Percentiles rank a stretch among this genome's conserved stretches.
Evolutionary conservation across 2,113 vertebrate genomes (phyloP).

Genomic region (Megaceryle torquata): DNA sequence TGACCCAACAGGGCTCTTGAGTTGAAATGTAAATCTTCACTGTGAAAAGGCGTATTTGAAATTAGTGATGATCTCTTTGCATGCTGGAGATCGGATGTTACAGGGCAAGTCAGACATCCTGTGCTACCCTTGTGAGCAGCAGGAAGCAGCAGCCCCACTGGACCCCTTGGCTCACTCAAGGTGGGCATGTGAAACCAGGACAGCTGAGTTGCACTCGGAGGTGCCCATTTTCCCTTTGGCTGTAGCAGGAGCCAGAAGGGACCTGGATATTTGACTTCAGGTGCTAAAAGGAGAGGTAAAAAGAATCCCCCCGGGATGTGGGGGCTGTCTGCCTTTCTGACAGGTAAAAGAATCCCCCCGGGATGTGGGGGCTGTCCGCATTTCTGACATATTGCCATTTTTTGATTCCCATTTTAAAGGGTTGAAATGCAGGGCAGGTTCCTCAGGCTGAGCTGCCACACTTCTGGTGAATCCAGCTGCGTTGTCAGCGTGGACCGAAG

Average conservation of each 20-base stretch:
- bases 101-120: neutral
- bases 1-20: neutral
- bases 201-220: too few relatives aligned
- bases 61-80: neutral
- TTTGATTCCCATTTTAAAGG: neutral
- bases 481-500: neutral
- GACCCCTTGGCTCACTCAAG: too few relatives aligned
- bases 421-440: neutral
- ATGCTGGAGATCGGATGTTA: neutral
- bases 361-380: neutral
- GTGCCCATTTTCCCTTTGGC: neutral
- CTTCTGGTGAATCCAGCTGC: neutral
- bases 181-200: rapidly evolving
- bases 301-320: too few relatives aligned
- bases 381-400: neutral
- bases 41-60: neutral
- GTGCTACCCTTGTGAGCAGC: rapidly evolving
- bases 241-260: neutral
- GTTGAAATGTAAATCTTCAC: neutral
- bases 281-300: neutral
- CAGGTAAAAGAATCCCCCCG: neutral
- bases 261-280: neutral
- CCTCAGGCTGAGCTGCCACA: neutral
- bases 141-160: neutral
- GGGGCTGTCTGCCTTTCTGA: neutral